These are phyloP conservation scores for Pongo pygmaeus DNA, from an alignment of 2,113 vertebrate genomes.

Conservation along the genomic window DNA sequence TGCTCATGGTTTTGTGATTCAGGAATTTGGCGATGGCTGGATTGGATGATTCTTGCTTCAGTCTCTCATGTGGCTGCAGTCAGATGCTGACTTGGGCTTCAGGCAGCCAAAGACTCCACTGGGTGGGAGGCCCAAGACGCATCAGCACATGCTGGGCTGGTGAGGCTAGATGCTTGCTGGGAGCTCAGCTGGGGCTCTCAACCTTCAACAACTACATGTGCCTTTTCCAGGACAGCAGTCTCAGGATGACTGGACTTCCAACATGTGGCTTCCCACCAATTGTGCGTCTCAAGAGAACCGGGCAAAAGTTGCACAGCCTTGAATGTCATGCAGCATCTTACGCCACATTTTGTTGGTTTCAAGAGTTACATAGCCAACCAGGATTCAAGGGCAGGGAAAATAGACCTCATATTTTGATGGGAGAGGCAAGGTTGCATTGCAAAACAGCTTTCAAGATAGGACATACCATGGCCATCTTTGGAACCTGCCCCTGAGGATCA, in stretches of 20 bases:
- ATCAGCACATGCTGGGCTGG: background rate
- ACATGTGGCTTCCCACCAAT: background rate
- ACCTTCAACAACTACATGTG: background rate
- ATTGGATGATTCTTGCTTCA: background rate
- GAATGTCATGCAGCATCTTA: background rate
- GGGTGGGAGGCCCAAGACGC: background rate
- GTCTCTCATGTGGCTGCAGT: background rate
- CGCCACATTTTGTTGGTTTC: background rate
- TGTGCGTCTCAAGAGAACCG: background rate
- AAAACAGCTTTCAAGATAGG: background rate
- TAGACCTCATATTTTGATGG: background rate
- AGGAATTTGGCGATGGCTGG: background rate
- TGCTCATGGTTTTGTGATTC: background rate
- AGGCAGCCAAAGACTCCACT: background rate
- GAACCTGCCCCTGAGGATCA: background rate
- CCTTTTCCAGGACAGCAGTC: background rate
- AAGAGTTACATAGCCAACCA: background rate
- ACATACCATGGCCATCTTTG: background rate
- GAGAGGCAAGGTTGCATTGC: background rate
- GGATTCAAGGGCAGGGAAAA: background rate
- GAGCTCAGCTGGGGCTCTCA: background rate
- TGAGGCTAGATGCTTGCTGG: too few relatives aligned
- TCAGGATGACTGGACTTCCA: background rate
- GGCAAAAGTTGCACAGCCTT: background rate
- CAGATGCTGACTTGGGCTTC: background rate